These are phyloP conservation scores for Porites cylindrica DNA, from an alignment of 92 coral and sea anemone genomes.

Conservation along the genomic window DNA sequence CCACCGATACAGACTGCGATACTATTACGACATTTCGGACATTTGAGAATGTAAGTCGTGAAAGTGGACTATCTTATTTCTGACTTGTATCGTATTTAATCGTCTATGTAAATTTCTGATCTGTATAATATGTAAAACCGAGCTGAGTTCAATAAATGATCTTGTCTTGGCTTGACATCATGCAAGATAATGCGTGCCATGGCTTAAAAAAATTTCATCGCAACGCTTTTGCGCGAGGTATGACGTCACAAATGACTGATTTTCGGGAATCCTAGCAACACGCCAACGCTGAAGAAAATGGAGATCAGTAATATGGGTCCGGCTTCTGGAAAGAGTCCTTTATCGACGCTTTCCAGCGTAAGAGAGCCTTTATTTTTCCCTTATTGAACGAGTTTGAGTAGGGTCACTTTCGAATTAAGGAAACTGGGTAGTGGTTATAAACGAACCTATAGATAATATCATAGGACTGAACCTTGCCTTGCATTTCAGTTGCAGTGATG, in stretches of 20 bases:
- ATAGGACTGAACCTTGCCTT: no score
- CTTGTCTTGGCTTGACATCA: background rate
- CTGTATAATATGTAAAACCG: no score
- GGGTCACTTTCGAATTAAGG: background rate
- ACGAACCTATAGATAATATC: no score
- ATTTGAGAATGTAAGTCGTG: no score
- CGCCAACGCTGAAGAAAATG: background rate
- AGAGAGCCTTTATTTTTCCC: background rate
- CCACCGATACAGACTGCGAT: no score
- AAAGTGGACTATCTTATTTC: no score
- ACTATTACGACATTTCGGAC: no score
- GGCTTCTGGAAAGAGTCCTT: background rate
- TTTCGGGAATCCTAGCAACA: constrained; percentile 12
- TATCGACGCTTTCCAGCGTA: background rate
- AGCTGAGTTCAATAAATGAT: no score
- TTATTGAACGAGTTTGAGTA: background rate
- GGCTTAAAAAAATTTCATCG: background rate
- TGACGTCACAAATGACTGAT: constrained; percentile 27
- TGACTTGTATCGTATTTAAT: no score
- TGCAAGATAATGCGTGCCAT: no score
- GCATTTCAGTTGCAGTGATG: no score
- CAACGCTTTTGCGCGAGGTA: background rate
- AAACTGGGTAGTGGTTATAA: background rate
- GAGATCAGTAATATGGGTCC: background rate
- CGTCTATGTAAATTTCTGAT: no score